Base-by-base conservation (phyloP, 2,888 invertebrate genomes). In the Tinea semifulvella region DNA sequence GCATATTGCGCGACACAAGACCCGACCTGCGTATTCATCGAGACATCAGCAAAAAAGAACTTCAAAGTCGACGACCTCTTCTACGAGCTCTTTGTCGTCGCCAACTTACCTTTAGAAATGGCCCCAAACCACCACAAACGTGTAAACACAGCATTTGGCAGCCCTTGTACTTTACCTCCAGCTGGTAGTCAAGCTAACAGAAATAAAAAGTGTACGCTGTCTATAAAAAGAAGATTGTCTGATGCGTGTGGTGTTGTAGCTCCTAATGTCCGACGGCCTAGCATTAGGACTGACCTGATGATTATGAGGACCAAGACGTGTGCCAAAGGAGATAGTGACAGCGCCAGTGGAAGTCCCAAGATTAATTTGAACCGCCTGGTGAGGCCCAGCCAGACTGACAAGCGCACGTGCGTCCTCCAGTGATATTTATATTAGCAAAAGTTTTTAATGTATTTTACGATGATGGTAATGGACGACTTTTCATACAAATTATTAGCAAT, bases 211-310 rank as follows among this genome's bases (percentile, higher is more conserved):
- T 89, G 90, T 57, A 90, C 91, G 2, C 77, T 94, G 45, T 91
- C 92, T 38, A 91, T 94, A 50, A 91, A 93, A 56, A 82, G 92
- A 47, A 84, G 92, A 43, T 74, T 93, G 53, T 93, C 92, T 52
- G 94, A 94, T 60, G 94, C 94, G 1, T 93, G 92, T 59, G 94
- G 94, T 3, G 92, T 93, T 4, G 91, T 94, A 14, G 91, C 92
- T n/a, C 92, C 93, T 2, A 93, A 93, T 61, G 94, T 91, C 1
- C 82, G 94, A 43, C 82, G 94, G 38, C 94, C 94, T 22, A 92
- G 92, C 68, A 92, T 95, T 52, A 84, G 94, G 49, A 94, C 94
- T 4, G 94, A 95, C 66, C 83, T 94, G 53, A 89, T 93, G 87
- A 90, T 92, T 56, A 91, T 94, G 88, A 87, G 92, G 66, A 90